phyloP scores from a whole-genome alignment of 2,113 vertebrate species.

The Scatophagus argus region DNA sequence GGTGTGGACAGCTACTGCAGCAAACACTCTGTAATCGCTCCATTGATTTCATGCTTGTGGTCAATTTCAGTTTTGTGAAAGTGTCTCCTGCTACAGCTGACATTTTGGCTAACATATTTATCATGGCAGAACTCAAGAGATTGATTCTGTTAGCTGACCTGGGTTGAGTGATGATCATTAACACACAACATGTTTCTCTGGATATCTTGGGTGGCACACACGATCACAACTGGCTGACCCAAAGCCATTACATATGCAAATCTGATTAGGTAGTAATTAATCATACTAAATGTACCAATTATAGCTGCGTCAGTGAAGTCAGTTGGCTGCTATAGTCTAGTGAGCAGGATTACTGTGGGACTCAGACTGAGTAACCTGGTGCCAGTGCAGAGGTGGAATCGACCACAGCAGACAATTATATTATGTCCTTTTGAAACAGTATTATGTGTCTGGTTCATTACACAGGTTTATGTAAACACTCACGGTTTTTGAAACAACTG shows the following conservation, averaged over 20 bases:
- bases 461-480: too few species aligned
- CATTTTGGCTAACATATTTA: slow-evolving; percentile 44
- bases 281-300: slow-evolving; percentile 64
- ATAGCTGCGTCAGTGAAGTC: slow-evolving; percentile 50
- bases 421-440: neutral
- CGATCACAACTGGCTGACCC: slow-evolving; percentile 35
- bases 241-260: slow-evolving; percentile 61
- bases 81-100: slow-evolving; percentile 25
- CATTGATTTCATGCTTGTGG: slow-evolving; percentile 30
- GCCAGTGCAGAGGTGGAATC: neutral
- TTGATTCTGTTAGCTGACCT: slow-evolving; percentile 1
- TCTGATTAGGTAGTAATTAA: slow-evolving; percentile 62
- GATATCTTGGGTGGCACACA: slow-evolving; percentile 9
- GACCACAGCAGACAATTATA: neutral
- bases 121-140: slow-evolving; percentile 7
- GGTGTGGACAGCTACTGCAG: neutral
- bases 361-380: slow-evolving; percentile 18
- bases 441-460: slow-evolving; percentile 2
- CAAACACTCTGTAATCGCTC: neutral
- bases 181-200: slow-evolving; percentile 14
- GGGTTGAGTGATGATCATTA: slow-evolving; percentile 33
- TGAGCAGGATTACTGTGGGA: slow-evolving; percentile 24
- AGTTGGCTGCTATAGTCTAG: slow-evolving; percentile 6
- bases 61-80: slow-evolving; percentile 27
- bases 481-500: too few species aligned